Percentiles rank a stretch among this genome's conserved stretches.
phyloP scores from a whole-genome alignment of 2,113 vertebrate species.

The Callipepla squamata region DNA sequence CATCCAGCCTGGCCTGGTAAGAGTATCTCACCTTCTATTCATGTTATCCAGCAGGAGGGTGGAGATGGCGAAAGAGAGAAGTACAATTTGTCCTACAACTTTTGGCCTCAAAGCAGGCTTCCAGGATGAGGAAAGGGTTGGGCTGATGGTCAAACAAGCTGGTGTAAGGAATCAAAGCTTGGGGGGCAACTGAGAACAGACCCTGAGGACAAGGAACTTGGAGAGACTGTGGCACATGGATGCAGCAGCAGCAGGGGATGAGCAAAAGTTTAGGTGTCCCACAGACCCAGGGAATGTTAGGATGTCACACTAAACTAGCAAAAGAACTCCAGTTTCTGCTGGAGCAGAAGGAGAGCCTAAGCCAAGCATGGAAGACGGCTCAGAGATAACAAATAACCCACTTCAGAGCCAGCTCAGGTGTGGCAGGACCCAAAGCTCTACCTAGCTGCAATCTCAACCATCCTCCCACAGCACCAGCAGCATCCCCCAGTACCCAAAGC shows the following conservation, averaged over 20 bases:
- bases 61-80: neutral
- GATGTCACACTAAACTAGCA: neutral
- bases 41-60: neutral
- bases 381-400: neutral
- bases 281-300: rapidly evolving
- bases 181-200: neutral
- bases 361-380: neutral
- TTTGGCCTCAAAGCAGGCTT: neutral
- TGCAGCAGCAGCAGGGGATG: neutral
- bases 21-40: neutral
- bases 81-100: rapidly evolving
- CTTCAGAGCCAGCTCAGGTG: neutral
- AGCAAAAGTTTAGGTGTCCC: neutral
- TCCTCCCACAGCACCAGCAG: rapidly evolving
- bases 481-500: neutral
- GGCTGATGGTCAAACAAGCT: neutral
- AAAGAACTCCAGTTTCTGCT: neutral
- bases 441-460: neutral
- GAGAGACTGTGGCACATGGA: rapidly evolving
- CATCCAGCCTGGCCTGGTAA: slow-evolving; percentile 55
- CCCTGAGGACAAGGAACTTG: neutral
- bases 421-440: neutral
- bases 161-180: neutral
- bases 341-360: neutral
- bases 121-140: neutral